These are phyloP conservation scores for Uria lomvia DNA, from an alignment of 2,113 vertebrate species.

Conservation along the genomic window DNA sequence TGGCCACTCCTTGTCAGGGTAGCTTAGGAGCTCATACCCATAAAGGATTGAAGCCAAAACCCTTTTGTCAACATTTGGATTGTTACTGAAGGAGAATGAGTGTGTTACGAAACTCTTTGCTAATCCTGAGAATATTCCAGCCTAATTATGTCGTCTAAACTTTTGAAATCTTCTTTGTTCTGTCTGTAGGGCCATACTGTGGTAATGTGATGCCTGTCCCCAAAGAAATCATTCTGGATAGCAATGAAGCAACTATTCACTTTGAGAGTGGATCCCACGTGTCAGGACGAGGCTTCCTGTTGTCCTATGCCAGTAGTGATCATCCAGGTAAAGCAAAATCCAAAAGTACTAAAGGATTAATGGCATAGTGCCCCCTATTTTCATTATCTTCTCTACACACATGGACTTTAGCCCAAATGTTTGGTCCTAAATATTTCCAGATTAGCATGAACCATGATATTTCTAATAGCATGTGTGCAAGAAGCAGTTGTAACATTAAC, in stretches of 20 bases:
- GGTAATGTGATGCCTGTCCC: constrained; percentile 65
- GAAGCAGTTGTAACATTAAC: background rate
- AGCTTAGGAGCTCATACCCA: background rate
- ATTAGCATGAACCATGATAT: background rate
- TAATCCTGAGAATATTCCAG: background rate
- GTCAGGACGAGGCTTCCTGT: constrained; percentile 84
- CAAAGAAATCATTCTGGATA: constrained; percentile 73
- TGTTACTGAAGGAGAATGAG: background rate
- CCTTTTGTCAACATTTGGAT: constrained; percentile 33
- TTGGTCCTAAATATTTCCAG: background rate
- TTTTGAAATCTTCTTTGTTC: constrained; percentile 52
- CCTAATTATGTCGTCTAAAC: background rate
- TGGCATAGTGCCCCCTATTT: background rate
- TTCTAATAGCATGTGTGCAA: background rate
- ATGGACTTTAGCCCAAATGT: background rate
- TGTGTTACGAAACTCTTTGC: background rate
- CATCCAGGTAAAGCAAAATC: constrained; percentile 76
- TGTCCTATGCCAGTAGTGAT: constrained; percentile 82
- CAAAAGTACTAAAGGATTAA: background rate
- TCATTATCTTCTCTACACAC: background rate
- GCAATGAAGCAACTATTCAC: constrained; percentile 78
- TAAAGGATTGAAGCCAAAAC: constrained; percentile 8
- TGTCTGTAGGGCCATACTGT: constrained; percentile 76
- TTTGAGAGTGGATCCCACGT: constrained; percentile 81
- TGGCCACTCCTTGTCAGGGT: background rate